phyloP scores from a whole-genome alignment of 2,888 invertebrate genomes.

The Gymnocheta viridis region DNA sequence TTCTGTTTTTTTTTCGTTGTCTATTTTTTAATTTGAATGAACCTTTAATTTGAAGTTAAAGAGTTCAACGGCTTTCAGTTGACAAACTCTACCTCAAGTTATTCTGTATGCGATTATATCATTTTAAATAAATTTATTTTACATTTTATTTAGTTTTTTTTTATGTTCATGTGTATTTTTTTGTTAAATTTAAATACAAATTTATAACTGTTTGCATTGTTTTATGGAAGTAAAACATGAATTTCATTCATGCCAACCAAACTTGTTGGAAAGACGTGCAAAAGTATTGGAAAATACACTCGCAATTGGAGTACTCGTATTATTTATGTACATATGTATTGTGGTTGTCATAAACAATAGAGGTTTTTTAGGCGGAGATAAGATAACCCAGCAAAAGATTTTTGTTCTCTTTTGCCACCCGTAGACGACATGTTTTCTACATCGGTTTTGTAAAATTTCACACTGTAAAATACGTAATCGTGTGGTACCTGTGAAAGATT shows the following conservation, averaged over 20 bases:
- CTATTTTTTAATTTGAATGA: constrained; percentile 50
- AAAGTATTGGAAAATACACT: constrained; percentile 7
- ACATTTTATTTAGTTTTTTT: constrained; percentile 20
- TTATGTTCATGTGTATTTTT: constrained; percentile 16
- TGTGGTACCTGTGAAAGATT: no score
- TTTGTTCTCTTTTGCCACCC: neutral
- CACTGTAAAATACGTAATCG: no score
- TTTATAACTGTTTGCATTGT: constrained; percentile 62
- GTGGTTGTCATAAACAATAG: neutral
- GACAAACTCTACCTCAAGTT: neutral
- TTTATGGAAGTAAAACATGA: constrained; percentile 58
- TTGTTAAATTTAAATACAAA: constrained; percentile 29
- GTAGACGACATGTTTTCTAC: no score
- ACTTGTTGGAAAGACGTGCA: constrained; percentile 12
- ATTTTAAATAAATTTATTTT: constrained; percentile 27
- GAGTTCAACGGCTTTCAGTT: constrained; percentile 63
- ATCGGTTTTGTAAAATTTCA: no score
- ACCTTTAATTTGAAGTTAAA: constrained; percentile 63
- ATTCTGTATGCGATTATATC: constrained; percentile 13
- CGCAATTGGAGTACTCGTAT: neutral
- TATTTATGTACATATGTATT: no score
- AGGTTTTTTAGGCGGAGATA: neutral
- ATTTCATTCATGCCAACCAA: constrained; percentile 24
- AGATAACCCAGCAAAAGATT: constrained; percentile 21
- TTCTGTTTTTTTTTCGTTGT: constrained; percentile 31